phyloP scores from a whole-genome alignment of 2,797 vertebrate genomes.

The Sebastes nivosus region DNA sequence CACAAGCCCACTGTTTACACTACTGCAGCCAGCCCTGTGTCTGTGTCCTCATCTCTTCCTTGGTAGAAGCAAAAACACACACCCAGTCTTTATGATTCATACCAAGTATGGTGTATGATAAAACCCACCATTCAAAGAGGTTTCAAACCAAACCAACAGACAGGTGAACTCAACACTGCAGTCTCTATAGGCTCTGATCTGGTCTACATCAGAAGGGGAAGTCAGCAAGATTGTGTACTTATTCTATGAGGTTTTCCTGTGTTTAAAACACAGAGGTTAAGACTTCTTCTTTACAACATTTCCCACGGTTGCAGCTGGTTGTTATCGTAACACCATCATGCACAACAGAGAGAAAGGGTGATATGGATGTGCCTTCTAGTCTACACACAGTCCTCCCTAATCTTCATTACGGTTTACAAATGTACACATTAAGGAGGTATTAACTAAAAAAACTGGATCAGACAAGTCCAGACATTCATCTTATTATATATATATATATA shows the following conservation, averaged over 20 bases:
- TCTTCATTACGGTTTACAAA: background rate
- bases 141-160: background rate
- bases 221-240: background rate
- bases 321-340: background rate
- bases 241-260: conserved; percentile 2
- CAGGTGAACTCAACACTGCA: background rate
- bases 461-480: background rate
- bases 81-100: background rate
- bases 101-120: background rate
- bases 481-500: no score
- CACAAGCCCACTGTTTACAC: conserved; percentile 62
- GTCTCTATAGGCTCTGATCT: background rate
- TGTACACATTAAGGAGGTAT: background rate
- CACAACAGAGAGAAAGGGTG: background rate
- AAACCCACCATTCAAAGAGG: background rate
- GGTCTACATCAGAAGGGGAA: background rate
- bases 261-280: background rate
- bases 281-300: background rate
- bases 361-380: background rate
- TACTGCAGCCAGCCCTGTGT: conserved; percentile 41
- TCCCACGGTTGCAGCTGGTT: background rate
- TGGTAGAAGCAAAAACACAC: conserved; percentile 1
- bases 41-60: conserved; percentile 16
- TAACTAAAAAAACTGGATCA: background rate
- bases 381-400: background rate